Base-by-base conservation (phyloP, 2,797 vertebrate species). In the Meda fulgida region DNA sequence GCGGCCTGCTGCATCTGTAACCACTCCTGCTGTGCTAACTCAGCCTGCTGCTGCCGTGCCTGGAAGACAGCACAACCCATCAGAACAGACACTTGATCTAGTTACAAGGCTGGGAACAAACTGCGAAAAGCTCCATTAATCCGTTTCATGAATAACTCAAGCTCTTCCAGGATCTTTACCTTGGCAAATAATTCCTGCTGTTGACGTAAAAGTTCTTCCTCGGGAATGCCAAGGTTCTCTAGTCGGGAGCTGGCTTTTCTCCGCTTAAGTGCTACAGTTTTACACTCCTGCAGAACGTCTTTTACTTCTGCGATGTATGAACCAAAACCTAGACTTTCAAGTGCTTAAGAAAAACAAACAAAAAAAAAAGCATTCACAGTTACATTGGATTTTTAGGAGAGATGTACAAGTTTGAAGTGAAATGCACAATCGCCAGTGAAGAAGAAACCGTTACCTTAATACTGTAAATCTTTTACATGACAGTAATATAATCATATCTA, bases 1-100 rank as follows among this genome's bases (percentile, higher is more conserved):
- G 98, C 98, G 0, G 98, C 98, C 92, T 99, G 98, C 91, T 99
- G 98, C 98, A 99, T 98, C 94, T 99, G 98, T 93, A 99, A 92
- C 98, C 98, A 99, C 89, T 99, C 98, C 93, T 99, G 98, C 91
- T 99, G 98, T 66, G 98, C 98, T 34, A 99, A 94, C 92, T 99
- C 98, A 29, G 98, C 98, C 96, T 99, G 98, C 88, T 99, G 98
- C 92, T 99, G 98, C 91, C 97, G 96, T 31, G 98, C 98, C 98
- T 99, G 89, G 38, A 86, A 84, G 11, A 86, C 58, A 85, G 18
- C 80, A 43, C 73, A 58, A 81, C 51, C 34, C 8, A 38, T 66
- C 26, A 75, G 40, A 43, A 26, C 2, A 48, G 43, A 58, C 21
- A 18, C 46, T n/a, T 46, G 34, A 23, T 23, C 60, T 21, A 34